Percentiles rank a stretch among this genome's conserved stretches.
phyloP scores from a whole-genome alignment of 2,113 vertebrate species.

The Haemorhous mexicanus region DNA sequence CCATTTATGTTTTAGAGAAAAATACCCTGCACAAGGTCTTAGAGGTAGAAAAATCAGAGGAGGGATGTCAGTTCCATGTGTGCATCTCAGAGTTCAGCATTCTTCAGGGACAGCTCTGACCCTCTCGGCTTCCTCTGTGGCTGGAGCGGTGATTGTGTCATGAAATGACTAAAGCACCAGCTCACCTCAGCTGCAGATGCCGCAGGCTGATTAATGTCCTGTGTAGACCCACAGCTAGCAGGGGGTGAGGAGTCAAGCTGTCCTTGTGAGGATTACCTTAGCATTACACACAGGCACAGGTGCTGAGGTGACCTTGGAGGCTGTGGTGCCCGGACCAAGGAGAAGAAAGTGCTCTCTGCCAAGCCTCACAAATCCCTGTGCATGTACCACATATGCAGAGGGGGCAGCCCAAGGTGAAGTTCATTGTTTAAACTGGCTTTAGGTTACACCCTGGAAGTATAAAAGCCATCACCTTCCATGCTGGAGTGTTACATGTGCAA shows the following conservation, averaged over 20 bases:
- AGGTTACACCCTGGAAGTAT: neutral
- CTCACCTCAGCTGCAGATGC: neutral
- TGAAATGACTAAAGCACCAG: neutral
- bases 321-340: neutral
- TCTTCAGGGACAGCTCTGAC: neutral
- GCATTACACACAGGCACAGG: neutral
- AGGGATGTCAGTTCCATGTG: neutral
- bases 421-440: neutral
- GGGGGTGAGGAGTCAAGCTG: neutral
- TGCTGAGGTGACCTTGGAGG: slow-evolving; percentile 10
- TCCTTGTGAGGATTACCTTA: neutral
- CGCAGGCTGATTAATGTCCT: neutral
- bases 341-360: neutral
- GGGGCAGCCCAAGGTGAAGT: neutral
- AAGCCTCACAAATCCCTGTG: neutral
- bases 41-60: neutral
- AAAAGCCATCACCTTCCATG: neutral
- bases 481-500: neutral
- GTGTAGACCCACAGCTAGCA: neutral
- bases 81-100: neutral
- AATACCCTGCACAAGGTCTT: neutral
- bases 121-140: neutral
- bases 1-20: neutral
- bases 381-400: neutral
- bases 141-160: neutral